Conservation (phyloP, 2,113 vertebrate species). For the Sisor rabdophorus region DNA sequence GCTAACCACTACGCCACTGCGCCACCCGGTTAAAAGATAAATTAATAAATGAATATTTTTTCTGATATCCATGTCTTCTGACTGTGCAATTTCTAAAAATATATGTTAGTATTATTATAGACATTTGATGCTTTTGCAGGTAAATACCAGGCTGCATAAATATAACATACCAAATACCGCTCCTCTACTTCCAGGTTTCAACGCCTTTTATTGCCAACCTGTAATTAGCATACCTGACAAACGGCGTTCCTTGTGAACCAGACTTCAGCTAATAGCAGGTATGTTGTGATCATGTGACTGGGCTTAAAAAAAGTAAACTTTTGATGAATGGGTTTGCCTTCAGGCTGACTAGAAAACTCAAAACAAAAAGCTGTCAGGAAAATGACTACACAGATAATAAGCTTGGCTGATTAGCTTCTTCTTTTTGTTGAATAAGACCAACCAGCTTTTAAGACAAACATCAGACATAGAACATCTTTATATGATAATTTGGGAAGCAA, state of each 20-base stretch:
- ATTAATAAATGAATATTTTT: too few relatives aligned
- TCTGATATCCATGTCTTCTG: too few relatives aligned
- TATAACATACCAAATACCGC: conserved; percentile 60
- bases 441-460: background rate
- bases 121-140: conserved; percentile 9
- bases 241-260: conserved; percentile 58
- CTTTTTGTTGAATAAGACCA: conserved; percentile 7
- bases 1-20: too few relatives aligned
- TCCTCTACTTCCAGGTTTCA: conserved; percentile 59
- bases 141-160: conserved; percentile 27
- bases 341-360: conserved; percentile 4
- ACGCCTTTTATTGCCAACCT: conserved; percentile 68
- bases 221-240: conserved; percentile 67
- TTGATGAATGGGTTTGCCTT: conserved; percentile 29
- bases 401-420: conserved; percentile 14
- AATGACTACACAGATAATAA: background rate
- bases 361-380: too few relatives aligned
- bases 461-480: background rate
- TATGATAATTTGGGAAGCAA: conserved; percentile 11
- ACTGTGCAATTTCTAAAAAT: background rate
- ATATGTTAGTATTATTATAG: background rate
- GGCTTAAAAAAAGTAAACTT: conserved; percentile 54
- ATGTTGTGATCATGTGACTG: conserved; percentile 62
- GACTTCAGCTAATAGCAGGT: conserved; percentile 66
- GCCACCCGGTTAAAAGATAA: too few relatives aligned